Evolutionary conservation across 2,113 vertebrate species (phyloP).

Genomic region (Malurus cyaneus): DNA sequence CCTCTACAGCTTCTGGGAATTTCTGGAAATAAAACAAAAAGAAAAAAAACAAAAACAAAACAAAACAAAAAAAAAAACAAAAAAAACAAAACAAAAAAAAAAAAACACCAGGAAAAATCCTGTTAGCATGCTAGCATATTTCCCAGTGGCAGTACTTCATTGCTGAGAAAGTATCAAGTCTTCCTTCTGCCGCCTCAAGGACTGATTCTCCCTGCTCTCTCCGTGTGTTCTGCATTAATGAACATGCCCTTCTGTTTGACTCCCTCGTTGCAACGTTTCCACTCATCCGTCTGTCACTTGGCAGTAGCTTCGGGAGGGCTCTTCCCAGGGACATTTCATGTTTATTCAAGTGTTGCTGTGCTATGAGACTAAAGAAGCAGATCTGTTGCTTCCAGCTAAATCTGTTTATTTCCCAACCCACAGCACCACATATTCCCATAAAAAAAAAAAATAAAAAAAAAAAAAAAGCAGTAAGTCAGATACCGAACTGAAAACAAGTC

Average conservation of each 20-base stretch:
- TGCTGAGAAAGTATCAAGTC: not conserved
- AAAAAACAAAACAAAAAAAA: no score
- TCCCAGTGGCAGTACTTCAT: not conserved
- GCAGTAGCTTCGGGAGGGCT: not conserved
- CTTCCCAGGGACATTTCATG: constrained; percentile 2
- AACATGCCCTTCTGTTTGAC: constrained; percentile 29
- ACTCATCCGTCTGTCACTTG: constrained; percentile 54
- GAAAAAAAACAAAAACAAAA: no score
- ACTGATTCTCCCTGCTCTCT: not conserved
- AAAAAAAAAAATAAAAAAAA: not conserved
- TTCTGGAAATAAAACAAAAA: not conserved
- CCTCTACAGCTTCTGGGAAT: not conserved
- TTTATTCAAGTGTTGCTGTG: constrained; percentile 51
- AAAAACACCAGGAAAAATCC: not conserved
- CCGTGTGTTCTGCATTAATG: constrained; percentile 7
- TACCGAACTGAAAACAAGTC: not conserved
- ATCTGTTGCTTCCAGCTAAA: constrained; percentile 17
- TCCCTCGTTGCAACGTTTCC: not conserved
- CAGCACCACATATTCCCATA: not conserved
- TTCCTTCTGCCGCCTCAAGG: not conserved
- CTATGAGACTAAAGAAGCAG: constrained; percentile 27
- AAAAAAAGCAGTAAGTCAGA: not conserved
- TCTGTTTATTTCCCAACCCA: constrained; percentile 16
- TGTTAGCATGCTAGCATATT: not conserved
- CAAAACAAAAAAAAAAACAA: no score